Conservation (phyloP, 2,113 vertebrate genomes). For the Bubo scandiacus region DNA sequence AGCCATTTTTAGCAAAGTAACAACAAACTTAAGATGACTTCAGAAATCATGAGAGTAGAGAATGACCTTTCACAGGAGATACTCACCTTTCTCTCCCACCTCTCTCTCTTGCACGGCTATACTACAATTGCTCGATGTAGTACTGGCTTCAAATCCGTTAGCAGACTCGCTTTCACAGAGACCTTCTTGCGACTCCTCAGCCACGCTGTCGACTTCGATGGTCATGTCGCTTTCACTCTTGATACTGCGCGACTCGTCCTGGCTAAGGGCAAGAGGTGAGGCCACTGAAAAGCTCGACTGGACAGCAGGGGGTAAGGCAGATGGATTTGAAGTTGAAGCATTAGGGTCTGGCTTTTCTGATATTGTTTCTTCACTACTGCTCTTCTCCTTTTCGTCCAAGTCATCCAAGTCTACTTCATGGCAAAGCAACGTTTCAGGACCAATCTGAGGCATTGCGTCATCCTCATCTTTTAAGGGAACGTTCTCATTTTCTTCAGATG, state of each 20-base stretch:
- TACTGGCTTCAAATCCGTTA: conserved; percentile 83
- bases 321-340: conserved; percentile 13
- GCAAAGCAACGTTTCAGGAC: conserved; percentile 90
- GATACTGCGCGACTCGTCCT: conserved; percentile 80
- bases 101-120: conserved; percentile 81
- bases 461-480: conserved; percentile 67
- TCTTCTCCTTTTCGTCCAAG: conserved; percentile 91
- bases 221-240: conserved; percentile 81
- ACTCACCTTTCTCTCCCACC: conserved; percentile 83
- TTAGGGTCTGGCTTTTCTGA: conserved; percentile 67
- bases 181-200: conserved; percentile 82
- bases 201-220: conserved; percentile 85
- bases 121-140: conserved; percentile 80
- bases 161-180: conserved; percentile 82
- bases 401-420: conserved; percentile 97
- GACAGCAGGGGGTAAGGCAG: conserved; percentile 54
- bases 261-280: conserved; percentile 73
- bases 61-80: background rate
- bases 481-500: conserved; percentile 21
- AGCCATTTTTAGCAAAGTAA: background rate
- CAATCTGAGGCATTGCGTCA: conserved; percentile 87
- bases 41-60: background rate
- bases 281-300: conserved; percentile 70
- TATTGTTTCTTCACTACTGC: conserved; percentile 66
- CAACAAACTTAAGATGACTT: background rate